Conservation (phyloP, 2,888 invertebrate species). For the Cyaniris semiargus region DNA sequence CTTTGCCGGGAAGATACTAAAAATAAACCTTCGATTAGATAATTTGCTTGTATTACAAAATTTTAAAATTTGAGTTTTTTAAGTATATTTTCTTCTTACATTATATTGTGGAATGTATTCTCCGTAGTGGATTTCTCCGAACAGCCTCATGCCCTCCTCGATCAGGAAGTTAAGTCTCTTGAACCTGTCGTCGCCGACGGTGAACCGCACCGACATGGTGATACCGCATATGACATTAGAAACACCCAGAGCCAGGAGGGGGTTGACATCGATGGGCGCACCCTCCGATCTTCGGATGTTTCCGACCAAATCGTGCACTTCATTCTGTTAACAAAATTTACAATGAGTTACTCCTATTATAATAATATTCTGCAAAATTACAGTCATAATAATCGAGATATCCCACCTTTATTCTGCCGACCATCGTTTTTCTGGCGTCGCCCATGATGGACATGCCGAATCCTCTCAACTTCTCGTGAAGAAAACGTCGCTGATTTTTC, state of each 20-base stretch:
- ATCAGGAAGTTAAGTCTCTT: conserved; percentile 90
- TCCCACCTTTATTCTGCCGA: conserved; percentile 88
- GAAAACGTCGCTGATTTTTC: conserved; percentile 93
- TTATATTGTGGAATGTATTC: conserved; percentile 91
- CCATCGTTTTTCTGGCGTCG: conserved; percentile 89
- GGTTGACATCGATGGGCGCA: conserved; percentile 87
- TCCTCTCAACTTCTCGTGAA: conserved; percentile 90
- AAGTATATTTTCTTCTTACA: conserved; percentile 48
- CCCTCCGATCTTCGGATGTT: conserved; percentile 83
- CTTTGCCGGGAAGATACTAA: conserved; percentile 82
- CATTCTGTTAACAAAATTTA: conserved; percentile 75
- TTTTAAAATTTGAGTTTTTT: too few species aligned
- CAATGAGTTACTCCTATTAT: not conserved
- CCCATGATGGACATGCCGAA: conserved; percentile 95
- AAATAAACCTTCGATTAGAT: conserved; percentile 33
- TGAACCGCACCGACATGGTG: conserved; percentile 93
- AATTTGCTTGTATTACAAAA: not conserved
- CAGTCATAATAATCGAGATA: not conserved
- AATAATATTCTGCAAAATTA: not conserved
- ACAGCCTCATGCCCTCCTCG: conserved; percentile 94
- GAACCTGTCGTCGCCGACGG: conserved; percentile 88
- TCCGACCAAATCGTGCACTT: conserved; percentile 87
- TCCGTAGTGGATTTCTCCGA: conserved; percentile 89
- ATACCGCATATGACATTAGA: conserved; percentile 95
- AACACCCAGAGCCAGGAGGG: conserved; percentile 88